Evolutionary conservation across 2,113 vertebrate species (phyloP), one percentile per base, ranked within the genome.

Genomic region (Acanthochromis polyacanthus): DNA sequence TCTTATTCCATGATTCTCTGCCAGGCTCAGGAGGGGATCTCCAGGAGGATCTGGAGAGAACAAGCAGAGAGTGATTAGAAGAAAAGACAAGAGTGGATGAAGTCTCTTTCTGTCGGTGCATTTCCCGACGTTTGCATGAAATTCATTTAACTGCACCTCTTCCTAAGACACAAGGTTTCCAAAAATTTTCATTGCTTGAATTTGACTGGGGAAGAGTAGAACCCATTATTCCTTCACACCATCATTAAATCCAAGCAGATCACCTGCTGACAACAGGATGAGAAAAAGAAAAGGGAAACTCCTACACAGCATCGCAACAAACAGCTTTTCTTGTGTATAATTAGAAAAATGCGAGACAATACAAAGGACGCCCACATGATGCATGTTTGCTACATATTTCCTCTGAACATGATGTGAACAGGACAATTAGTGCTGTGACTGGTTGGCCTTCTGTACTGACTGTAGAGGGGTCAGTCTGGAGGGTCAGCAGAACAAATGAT

Each of bases 1-100:
- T 55, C 28, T 61, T 36, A 64, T 43, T 52, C 36, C 25, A 12
- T 57, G 45, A 73, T 48, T 73, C 56, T 67, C 36, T 48, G 62
- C 25, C 32, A 64, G 53, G 67, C 45, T 45, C 74, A 23, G 65
- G 16, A 62, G 64, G 57, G 38, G 53, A 52, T 66, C 69, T 50
- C 3, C 3, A 45, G 70, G 55, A 48, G 17, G 43, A 52, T 43
- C 32, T 32, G 40, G 10, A 66, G 23, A 16, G 22, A 40, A 22
- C 11, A 16, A 20, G 66, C 10, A 17, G 40, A 40, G 63, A 50
- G 20, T 43, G 28, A 56, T 56, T 51, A 30, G 25, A 55, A 1
- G n/a, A 19, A 30, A 52, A 22, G 20, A 58, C 28, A 6, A 66
- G 17, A 30, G 25, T 3, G 6, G 20, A 70, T 69, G 40, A 2